These are phyloP conservation scores for Archegozetes longisetosus DNA, from an alignment of 1,140 invertebrate species.

Conservation along the genomic window DNA sequence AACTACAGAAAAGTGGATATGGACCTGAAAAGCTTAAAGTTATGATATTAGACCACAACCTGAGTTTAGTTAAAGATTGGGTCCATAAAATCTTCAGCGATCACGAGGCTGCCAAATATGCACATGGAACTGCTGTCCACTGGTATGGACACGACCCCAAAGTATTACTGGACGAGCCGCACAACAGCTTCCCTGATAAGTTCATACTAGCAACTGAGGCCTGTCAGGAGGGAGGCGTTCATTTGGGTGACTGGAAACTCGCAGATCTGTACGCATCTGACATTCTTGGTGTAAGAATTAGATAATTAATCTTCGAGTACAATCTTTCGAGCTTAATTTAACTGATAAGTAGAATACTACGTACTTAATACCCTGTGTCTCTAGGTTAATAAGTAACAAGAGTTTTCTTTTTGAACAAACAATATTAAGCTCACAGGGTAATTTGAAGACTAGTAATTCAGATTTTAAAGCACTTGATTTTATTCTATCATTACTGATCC, in stretches of 20 bases:
- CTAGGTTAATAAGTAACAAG: too few species aligned
- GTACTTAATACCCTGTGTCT: too few species aligned
- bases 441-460: too few species aligned
- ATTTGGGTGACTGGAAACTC: constrained; percentile 15
- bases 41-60: constrained; percentile 53
- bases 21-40: too few species aligned
- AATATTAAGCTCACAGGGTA: too few species aligned
- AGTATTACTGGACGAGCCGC: constrained; percentile 35
- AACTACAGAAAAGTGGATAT: too few species aligned
- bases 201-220: constrained; percentile 62
- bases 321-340: too few species aligned
- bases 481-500: too few species aligned
- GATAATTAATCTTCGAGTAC: neutral
- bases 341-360: too few species aligned
- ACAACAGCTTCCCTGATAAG: constrained; percentile 44
- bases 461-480: too few species aligned
- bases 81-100: constrained; percentile 33
- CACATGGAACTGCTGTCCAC: constrained; percentile 66
- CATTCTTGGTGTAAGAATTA: constrained; percentile 20
- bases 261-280: constrained; percentile 15
- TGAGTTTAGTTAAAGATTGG: constrained; percentile 43
- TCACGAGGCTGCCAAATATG: constrained; percentile 41
- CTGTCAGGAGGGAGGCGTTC: constrained; percentile 32
- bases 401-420: too few species aligned
- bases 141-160: constrained; percentile 48